Conservation (phyloP, 2,797 vertebrate species). For the Mus caroli region DNA sequence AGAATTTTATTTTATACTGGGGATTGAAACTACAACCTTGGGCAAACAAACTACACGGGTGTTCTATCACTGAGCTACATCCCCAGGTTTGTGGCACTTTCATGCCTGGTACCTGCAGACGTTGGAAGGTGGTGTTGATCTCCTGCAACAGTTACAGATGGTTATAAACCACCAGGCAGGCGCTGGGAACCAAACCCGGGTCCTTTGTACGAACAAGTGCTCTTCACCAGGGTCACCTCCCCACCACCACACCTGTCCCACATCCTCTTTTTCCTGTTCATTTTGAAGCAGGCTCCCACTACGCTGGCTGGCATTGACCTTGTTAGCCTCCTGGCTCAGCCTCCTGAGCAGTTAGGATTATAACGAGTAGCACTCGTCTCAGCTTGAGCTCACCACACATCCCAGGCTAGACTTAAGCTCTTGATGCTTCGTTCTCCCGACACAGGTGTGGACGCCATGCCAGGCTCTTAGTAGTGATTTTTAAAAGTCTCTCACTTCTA, state of each 20-base stretch:
- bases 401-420: background rate
- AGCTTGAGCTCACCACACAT: background rate
- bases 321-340: background rate
- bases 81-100: background rate
- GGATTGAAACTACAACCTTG: background rate
- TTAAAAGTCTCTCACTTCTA: background rate
- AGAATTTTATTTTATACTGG: background rate
- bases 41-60: background rate
- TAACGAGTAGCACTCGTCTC: background rate
- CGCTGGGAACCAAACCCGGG: background rate
- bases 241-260: background rate
- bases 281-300: background rate
- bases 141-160: background rate
- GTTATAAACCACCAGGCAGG: background rate
- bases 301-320: background rate
- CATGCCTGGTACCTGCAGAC: background rate
- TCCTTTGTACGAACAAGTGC: background rate
- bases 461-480: background rate
- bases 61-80: background rate
- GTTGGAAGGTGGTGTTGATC: background rate
- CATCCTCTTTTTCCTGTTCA: background rate
- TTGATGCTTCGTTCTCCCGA: background rate
- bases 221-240: background rate
- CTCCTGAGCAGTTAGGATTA: background rate
- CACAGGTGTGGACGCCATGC: no score